These are phyloP conservation scores for Acleris cristana DNA, from an alignment of 2,888 invertebrate species.

Conservation along the genomic window DNA sequence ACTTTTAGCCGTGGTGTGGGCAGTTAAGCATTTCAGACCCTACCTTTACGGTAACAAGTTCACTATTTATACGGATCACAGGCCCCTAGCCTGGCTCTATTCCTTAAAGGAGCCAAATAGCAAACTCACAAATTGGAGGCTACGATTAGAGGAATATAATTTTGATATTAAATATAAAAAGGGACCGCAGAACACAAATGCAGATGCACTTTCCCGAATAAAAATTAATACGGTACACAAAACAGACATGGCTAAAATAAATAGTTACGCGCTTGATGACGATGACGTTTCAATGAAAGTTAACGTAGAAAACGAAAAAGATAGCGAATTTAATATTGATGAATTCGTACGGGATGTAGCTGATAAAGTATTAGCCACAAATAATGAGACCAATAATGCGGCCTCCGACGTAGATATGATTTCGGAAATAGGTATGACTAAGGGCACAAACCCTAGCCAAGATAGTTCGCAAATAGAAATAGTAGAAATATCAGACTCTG, in stretches of 20 bases:
- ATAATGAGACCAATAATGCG: not conserved
- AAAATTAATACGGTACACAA: slow-evolving; percentile 22
- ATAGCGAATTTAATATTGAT: not conserved
- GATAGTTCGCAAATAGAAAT: not conserved
- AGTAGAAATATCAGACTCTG: slow-evolving; percentile 11
- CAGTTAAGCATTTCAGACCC: slow-evolving; percentile 33
- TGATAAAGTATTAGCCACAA: too few relatives aligned
- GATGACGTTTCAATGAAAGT: slow-evolving; percentile 27
- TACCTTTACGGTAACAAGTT: slow-evolving; percentile 40
- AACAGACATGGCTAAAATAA: too few relatives aligned
- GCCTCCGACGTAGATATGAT: too few relatives aligned
- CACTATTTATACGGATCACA: slow-evolving; percentile 40
- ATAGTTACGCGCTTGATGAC: slow-evolving; percentile 2
- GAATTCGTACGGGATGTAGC: not conserved
- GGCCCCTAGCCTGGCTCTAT: slow-evolving; percentile 38
- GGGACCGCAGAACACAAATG: slow-evolving; percentile 39
- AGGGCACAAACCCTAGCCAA: too few relatives aligned
- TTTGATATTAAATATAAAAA: slow-evolving; percentile 41
- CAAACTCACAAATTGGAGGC: slow-evolving; percentile 42
- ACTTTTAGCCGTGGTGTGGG: slow-evolving; percentile 32
- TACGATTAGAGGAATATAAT: slow-evolving; percentile 44
- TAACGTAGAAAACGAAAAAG: slow-evolving; percentile 19
- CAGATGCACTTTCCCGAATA: slow-evolving; percentile 41
- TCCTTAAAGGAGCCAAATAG: slow-evolving; percentile 41
- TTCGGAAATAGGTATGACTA: too few relatives aligned